Base-by-base conservation (phyloP, 2,113 vertebrate species). In the Platysternon megacephalum region DNA sequence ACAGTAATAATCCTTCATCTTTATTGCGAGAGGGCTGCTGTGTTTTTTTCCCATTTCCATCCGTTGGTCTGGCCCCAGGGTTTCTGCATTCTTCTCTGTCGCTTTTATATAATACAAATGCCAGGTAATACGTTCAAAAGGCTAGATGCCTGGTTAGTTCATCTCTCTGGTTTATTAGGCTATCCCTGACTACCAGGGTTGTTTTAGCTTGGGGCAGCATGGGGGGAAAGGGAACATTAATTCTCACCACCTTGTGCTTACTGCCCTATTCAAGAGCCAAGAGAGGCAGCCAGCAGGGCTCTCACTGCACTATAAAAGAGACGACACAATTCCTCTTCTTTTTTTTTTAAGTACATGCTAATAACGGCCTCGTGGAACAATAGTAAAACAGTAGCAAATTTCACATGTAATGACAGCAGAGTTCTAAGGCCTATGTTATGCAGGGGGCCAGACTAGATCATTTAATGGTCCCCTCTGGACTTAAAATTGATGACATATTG, bases 41-140 rank as follows among this genome's bases (percentile, higher is more conserved):
- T 90, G 65, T 22, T 93, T 95, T 95, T 93, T 53, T 22, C 92
- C 91, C 88, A 90, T 91, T 96, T 93, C 89, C 6, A 0, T 76
- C 74, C 14, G 24, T 1, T 85, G 88, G 4, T 26, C 87, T 91
- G 76, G 46, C 88, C 86, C 81, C 5, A 0, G 88, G 65, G 42
- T 13, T 90, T 87, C 51, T 84, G 46, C 28, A n/a, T 96, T 93
- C 39, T 94, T 92, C 93, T 61, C 1, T 2, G 79, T 88, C 85
- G 32, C 10, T 96, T 86, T 93, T 93, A 93, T 86, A 61, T 39
- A 93, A 95, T n/a, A 61, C 11, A 14, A 84, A 44, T 28, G 53
- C 13, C 68, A 94, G 58, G 86, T 85, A 91, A 49, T 51, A 53
- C 56, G 52, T 90, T 21, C 2, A 42, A 91, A 32, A 11, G 11